These are phyloP conservation scores for Galaxias olidus DNA, from an alignment of 2,797 vertebrate species.

Conservation along the genomic window DNA sequence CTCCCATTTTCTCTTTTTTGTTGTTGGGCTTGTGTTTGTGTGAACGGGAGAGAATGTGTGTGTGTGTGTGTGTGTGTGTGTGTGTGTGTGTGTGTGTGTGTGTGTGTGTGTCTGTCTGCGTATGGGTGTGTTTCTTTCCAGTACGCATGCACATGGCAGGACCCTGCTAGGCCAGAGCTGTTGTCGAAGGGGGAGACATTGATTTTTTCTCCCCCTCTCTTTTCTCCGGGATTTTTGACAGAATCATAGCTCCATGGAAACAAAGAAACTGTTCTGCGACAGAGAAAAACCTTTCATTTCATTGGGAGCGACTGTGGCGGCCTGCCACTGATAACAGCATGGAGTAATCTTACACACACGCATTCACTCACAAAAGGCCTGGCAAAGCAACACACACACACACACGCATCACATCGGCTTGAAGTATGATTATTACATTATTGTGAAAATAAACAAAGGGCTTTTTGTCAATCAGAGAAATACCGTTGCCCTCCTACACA, in stretches of 20 bases:
- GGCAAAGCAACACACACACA: slow-evolving; percentile 43
- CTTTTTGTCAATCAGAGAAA: slow-evolving; percentile 60
- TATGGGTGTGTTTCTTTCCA: not conserved
- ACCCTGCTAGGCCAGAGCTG: slow-evolving; percentile 58
- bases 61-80: not conserved
- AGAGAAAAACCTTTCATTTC: slow-evolving; percentile 76
- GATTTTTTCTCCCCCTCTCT: slow-evolving; percentile 81
- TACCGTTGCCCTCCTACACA: slow-evolving; percentile 45
- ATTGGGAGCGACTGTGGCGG: slow-evolving; percentile 65
- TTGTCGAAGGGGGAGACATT: slow-evolving; percentile 83
- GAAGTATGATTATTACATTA: slow-evolving; percentile 67
- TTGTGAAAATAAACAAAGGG: slow-evolving; percentile 70
- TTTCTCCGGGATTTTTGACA: slow-evolving; percentile 93
- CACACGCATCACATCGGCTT: slow-evolving; percentile 46
- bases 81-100: not conserved
- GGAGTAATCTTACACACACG: slow-evolving; percentile 56
- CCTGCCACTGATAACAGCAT: slow-evolving; percentile 74
- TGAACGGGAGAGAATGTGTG: not conserved
- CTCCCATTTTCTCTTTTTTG: not conserved
- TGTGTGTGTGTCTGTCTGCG: not conserved
- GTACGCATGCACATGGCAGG: slow-evolving; percentile 41
- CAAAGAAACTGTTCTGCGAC: slow-evolving; percentile 82
- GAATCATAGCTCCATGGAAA: slow-evolving; percentile 95
- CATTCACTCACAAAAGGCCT: slow-evolving; percentile 55
- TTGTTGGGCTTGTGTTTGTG: not conserved